phyloP scores from a whole-genome alignment of 2,888 invertebrate species.

The Pammene aurita region DNA sequence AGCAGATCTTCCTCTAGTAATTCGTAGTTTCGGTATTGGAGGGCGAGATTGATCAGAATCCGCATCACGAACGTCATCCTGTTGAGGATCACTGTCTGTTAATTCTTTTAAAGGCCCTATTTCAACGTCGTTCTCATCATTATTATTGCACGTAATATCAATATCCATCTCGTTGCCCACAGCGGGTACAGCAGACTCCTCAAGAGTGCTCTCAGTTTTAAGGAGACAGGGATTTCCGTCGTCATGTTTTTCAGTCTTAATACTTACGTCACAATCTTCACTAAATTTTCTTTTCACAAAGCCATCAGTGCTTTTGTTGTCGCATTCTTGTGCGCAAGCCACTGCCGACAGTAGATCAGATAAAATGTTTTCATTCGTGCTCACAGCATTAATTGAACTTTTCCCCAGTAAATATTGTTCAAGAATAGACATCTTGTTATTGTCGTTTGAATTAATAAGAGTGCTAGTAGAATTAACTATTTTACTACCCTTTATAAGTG shows the following conservation, averaged over 20 bases:
- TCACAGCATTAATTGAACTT: constrained; percentile 59
- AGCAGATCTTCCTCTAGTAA: constrained; percentile 74
- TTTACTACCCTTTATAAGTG: constrained; percentile 84
- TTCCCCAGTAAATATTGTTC: constrained; percentile 87
- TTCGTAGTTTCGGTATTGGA: constrained; percentile 79
- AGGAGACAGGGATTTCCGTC: constrained; percentile 56
- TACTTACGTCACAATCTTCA: constrained; percentile 60
- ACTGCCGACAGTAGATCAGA: constrained; percentile 85
- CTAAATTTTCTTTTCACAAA: constrained; percentile 76
- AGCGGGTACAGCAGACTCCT: constrained; percentile 79
- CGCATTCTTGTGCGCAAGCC: constrained; percentile 84
- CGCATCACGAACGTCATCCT: constrained; percentile 55
- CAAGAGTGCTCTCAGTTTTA: constrained; percentile 82
- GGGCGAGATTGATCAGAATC: constrained; percentile 62
- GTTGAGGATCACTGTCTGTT: constrained; percentile 65
- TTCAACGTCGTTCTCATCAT: constrained; percentile 76
- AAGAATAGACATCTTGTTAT: constrained; percentile 86
- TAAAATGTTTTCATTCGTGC: constrained; percentile 82
- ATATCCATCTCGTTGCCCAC: constrained; percentile 81
- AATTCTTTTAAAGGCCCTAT: constrained; percentile 79
- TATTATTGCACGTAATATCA: constrained; percentile 72
- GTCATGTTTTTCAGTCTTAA: constrained; percentile 67
- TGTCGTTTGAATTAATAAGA: constrained; percentile 68
- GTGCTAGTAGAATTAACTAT: constrained; percentile 70
- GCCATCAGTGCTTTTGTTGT: constrained; percentile 77